Conservation (phyloP, 2,797 vertebrate genomes). For the Lateolabrax maculatus region DNA sequence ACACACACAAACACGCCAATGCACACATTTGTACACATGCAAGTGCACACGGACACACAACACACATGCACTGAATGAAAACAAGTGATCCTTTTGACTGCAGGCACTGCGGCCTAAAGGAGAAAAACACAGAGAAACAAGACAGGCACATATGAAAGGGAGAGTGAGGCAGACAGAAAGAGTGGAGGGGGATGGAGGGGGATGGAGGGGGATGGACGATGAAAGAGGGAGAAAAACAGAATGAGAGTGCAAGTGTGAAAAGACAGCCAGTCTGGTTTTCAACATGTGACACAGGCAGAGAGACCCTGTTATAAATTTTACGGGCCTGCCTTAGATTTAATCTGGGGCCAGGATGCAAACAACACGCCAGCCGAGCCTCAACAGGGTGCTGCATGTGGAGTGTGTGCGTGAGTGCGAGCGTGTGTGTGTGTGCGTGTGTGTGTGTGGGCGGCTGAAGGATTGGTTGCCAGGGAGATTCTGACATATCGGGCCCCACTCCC, state of each 20-base stretch:
- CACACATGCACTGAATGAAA: constrained; percentile 30
- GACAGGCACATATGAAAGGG: constrained; percentile 36
- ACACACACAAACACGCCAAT: constrained; percentile 36
- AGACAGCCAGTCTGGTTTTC: constrained; percentile 44
- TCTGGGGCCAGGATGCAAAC: constrained; percentile 78
- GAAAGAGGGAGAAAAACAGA: constrained; percentile 31
- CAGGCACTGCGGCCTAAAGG: constrained; percentile 30
- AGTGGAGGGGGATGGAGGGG: constrained; percentile 1
- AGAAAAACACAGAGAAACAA: constrained; percentile 34
- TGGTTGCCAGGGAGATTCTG: constrained; percentile 86
- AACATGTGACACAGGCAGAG: constrained; percentile 47
- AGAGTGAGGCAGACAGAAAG: constrained; percentile 26
- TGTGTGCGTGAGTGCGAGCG: constrained; percentile 29
- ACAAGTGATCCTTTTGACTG: constrained; percentile 52
- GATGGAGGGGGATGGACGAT: constrained; percentile 11
- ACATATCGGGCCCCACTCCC: constrained; percentile 85
- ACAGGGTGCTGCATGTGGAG: constrained; percentile 59
- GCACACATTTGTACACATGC: constrained; percentile 38
- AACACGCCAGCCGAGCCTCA: constrained; percentile 55
- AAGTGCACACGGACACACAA: constrained; percentile 5
- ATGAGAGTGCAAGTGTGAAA: constrained; percentile 38
- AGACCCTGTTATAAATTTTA: constrained; percentile 66
- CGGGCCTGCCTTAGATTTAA: constrained; percentile 72
- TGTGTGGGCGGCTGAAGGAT: constrained; percentile 82
- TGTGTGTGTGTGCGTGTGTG: constrained; percentile 48